phyloP scores from a whole-genome alignment of 2,113 vertebrate genomes.

The Rhombomys opimus region DNA sequence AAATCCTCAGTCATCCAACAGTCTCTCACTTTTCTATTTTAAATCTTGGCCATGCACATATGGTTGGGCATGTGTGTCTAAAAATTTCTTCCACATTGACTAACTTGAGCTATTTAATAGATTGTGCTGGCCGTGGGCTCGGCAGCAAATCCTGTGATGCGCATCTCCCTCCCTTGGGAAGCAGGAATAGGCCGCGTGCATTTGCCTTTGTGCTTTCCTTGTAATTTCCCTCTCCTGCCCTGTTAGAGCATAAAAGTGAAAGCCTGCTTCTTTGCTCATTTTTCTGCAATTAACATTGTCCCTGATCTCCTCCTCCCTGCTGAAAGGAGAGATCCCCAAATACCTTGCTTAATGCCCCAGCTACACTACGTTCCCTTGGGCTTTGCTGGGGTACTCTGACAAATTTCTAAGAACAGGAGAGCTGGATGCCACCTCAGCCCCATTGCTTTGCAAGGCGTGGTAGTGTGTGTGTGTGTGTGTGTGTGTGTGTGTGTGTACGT shows the following conservation, averaged over 20 bases:
- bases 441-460: not conserved
- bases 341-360: slow-evolving; percentile 77
- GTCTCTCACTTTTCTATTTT: slow-evolving; percentile 77
- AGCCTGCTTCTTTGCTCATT: slow-evolving; percentile 67
- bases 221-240: slow-evolving; percentile 58
- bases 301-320: slow-evolving; percentile 63
- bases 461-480: not conserved
- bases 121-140: slow-evolving; percentile 58
- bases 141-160: slow-evolving; percentile 56
- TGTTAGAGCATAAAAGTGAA: slow-evolving; percentile 70
- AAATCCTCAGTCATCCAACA: slow-evolving; percentile 77
- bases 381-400: slow-evolving; percentile 56
- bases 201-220: slow-evolving; percentile 67
- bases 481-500: not conserved
- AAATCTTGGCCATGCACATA: slow-evolving; percentile 70
- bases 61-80: slow-evolving; percentile 76
- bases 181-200: slow-evolving; percentile 37
- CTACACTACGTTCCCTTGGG: slow-evolving; percentile 38
- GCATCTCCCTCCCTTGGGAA: slow-evolving; percentile 50
- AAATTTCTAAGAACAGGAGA: slow-evolving; percentile 57
- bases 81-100: slow-evolving; percentile 76
- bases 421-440: slow-evolving; percentile 32
- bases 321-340: slow-evolving; percentile 68
- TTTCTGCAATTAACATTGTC: slow-evolving; percentile 73
- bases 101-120: slow-evolving; percentile 78